Percentiles rank a stretch among this genome's conserved stretches.
phyloP scores from a whole-genome alignment of 2,113 vertebrate genomes.

The Corythaeola cristata region DNA sequence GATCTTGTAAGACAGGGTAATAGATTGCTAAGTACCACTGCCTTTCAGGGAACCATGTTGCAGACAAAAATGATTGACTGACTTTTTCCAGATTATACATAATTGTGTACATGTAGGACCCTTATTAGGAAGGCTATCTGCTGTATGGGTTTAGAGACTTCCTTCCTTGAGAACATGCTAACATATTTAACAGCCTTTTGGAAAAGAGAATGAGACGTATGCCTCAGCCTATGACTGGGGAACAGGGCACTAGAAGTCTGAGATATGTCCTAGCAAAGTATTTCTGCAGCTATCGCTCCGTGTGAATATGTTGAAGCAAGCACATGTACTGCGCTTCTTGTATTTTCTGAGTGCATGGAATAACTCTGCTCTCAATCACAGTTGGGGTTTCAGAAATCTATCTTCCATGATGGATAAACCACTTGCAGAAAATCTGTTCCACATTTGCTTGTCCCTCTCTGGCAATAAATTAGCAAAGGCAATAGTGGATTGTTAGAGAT shows the following conservation, averaged over 20 bases:
- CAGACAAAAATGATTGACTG: neutral
- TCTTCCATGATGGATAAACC: conserved; percentile 13
- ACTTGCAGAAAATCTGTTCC: conserved; percentile 28
- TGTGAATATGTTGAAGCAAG: neutral
- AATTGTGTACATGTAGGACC: neutral
- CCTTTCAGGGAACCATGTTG: neutral
- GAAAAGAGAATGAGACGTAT: neutral
- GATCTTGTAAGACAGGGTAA: conserved; percentile 55
- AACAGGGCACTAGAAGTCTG: neutral
- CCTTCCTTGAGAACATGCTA: neutral
- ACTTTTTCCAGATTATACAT: neutral
- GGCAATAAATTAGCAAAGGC: conserved; percentile 2
- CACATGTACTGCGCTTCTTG: accelerated
- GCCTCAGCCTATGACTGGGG: neutral
- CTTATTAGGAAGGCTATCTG: neutral
- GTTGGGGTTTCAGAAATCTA: neutral
- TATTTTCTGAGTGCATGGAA: neutral
- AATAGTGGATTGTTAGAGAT: neutral
- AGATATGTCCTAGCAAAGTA: neutral
- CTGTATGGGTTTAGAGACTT: neutral
- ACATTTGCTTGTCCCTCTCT: neutral
- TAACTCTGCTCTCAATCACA: neutral
- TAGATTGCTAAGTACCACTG: neutral
- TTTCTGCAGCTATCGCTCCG: neutral
- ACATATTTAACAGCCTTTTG: neutral